Conservation (phyloP, 2,888 invertebrate genomes). For the Incurvaria masculella region DNA sequence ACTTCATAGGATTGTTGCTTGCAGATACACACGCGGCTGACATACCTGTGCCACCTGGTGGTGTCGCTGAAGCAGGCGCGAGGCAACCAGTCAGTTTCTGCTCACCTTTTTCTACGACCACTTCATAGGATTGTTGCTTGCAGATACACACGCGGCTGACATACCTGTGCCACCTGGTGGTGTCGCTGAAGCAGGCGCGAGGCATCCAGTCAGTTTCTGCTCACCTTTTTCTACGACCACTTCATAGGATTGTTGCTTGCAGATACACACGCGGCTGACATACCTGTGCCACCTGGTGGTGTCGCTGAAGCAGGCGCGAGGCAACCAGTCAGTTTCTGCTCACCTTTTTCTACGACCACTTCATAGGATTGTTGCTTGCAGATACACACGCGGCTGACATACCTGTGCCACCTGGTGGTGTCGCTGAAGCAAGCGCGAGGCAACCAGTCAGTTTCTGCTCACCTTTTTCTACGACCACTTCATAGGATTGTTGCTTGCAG, state of each 20-base stretch:
- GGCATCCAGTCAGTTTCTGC: conserved; percentile 84
- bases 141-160: conserved; percentile 94
- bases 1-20: conserved; percentile 59
- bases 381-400: conserved; percentile 93
- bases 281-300: conserved; percentile 94
- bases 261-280: conserved; percentile 93
- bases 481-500: conserved; percentile 47
- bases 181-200: conserved; percentile 85
- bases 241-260: conserved; percentile 57
- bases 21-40: conserved; percentile 92
- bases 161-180: conserved; percentile 91
- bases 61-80: conserved; percentile 88
- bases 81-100: conserved; percentile 83
- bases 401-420: conserved; percentile 90
- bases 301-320: conserved; percentile 84
- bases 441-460: conserved; percentile 58
- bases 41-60: conserved; percentile 91
- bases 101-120: conserved; percentile 96
- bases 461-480: not conserved
- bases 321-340: conserved; percentile 86
- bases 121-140: conserved; percentile 53
- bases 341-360: conserved; percentile 95
- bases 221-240: conserved; percentile 96
- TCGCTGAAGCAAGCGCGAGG: conserved; percentile 79
- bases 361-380: conserved; percentile 48